A percentile compares a stretch with the other conserved stretches of the same genome.
Conservation (phyloP, 2,888 invertebrate genomes). For the Allygus modestus region DNA sequence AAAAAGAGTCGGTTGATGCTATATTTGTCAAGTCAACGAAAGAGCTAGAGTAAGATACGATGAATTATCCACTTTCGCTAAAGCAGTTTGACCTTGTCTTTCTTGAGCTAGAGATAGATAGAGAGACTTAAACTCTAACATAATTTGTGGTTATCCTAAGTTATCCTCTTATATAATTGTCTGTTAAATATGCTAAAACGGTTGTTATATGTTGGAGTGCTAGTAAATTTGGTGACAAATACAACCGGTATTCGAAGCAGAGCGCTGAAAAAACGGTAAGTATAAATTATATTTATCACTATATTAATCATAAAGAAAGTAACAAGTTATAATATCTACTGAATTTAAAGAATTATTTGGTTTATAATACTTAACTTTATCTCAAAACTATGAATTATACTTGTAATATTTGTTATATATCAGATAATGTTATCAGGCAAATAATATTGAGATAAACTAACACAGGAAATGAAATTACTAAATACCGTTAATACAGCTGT, state of each 20-base stretch:
- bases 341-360: too few species aligned
- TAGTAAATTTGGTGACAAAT: not conserved
- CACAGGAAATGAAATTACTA: too few species aligned
- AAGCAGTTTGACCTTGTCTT: conserved; percentile 27
- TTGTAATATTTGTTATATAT: too few species aligned
- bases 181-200: not conserved
- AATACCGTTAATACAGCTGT: not conserved
- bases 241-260: not conserved
- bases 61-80: conserved; percentile 18
- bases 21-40: conserved; percentile 10
- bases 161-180: too few species aligned
- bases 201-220: not conserved
- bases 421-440: too few species aligned
- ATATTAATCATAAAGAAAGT: too few species aligned
- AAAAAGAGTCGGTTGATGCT: not conserved
- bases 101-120: not conserved
- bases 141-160: not conserved
- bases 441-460: too few species aligned
- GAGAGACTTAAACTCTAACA: not conserved
- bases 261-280: conserved; percentile 28
- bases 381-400: too few species aligned
- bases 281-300: too few species aligned
- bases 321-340: too few species aligned
- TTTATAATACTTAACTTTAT: too few species aligned
- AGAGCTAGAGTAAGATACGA: not conserved